Evolutionary conservation across 2,888 invertebrate species (phyloP).

Genomic region (Tetanocera ferruginea): DNA sequence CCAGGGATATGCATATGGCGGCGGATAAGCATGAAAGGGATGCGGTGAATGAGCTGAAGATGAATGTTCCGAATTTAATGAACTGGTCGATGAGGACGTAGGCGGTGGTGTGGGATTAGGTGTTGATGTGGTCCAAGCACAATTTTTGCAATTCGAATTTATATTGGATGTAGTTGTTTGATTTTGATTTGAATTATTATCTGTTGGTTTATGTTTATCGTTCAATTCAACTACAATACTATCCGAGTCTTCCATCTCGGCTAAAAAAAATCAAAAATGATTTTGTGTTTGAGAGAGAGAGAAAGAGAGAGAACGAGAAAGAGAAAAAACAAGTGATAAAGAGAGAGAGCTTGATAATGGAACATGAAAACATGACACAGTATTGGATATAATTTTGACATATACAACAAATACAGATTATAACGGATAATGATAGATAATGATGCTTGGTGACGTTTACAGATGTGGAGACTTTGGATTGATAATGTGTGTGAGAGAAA

Average conservation of each 20-base stretch:
- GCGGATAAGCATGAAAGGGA: conserved; percentile 54
- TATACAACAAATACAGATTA: conserved; percentile 7
- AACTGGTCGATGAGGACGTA: conserved; percentile 60
- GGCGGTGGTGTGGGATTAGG: conserved; percentile 43
- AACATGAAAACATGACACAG: conserved; percentile 26
- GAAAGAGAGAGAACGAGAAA: conserved; percentile 50
- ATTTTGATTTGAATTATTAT: conserved; percentile 52
- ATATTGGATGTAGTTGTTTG: conserved; percentile 46
- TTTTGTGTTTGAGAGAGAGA: conserved; percentile 45
- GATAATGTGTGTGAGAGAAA: conserved; percentile 25
- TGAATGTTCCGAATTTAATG: conserved; percentile 57
- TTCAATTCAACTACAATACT: conserved; percentile 64
- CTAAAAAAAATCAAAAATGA: conserved; percentile 55
- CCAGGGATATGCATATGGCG: conserved; percentile 64
- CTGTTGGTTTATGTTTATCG: conserved; percentile 52
- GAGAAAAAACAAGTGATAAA: conserved; percentile 47
- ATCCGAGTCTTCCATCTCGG: conserved; percentile 69
- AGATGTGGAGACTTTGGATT: conserved; percentile 5
- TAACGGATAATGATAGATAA: neutral
- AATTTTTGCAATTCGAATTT: conserved; percentile 21
- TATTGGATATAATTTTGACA: conserved; percentile 8
- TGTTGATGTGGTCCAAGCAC: conserved; percentile 35
- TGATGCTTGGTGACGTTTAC: neutral
- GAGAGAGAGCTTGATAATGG: conserved; percentile 29
- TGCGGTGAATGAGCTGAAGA: conserved; percentile 48